A percentile compares a stretch with the other conserved stretches of the same genome.
Conservation (phyloP, 2,797 vertebrate species). For the Melanotaenia trifasciata region DNA sequence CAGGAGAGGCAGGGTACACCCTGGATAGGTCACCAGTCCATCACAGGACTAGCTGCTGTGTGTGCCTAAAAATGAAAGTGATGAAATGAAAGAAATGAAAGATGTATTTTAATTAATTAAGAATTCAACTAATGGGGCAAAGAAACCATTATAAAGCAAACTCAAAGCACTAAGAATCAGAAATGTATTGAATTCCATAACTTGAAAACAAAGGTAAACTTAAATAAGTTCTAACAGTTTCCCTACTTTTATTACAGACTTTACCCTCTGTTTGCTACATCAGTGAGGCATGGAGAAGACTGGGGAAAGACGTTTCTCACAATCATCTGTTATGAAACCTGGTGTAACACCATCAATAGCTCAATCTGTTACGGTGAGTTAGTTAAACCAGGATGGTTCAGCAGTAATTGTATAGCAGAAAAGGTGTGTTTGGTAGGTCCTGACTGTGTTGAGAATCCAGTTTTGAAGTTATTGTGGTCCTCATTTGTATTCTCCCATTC, state of each 20-base stretch:
- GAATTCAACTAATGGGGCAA: background rate
- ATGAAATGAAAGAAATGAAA: background rate
- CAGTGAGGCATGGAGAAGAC: too few species aligned
- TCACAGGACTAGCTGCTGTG: background rate
- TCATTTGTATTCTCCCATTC: background rate
- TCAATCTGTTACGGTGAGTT: background rate
- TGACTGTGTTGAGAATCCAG: background rate
- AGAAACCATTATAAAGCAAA: background rate
- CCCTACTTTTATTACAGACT: too few species aligned
- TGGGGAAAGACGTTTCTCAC: background rate
- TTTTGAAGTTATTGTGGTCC: background rate
- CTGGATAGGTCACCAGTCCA: too few species aligned
- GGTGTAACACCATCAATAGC: background rate
- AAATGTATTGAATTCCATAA: background rate
- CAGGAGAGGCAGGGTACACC: too few species aligned
- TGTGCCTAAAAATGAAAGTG: background rate
- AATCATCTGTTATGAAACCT: background rate
- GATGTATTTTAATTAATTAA: background rate
- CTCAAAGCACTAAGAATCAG: background rate
- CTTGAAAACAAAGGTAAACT: background rate
- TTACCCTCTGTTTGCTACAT: too few species aligned
- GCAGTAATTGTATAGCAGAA: background rate
- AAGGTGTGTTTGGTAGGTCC: background rate
- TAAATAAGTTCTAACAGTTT: background rate
- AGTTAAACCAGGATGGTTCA: background rate